phyloP scores from a whole-genome alignment of 2,113 vertebrate genomes.

The Australoheros scitulus region DNA sequence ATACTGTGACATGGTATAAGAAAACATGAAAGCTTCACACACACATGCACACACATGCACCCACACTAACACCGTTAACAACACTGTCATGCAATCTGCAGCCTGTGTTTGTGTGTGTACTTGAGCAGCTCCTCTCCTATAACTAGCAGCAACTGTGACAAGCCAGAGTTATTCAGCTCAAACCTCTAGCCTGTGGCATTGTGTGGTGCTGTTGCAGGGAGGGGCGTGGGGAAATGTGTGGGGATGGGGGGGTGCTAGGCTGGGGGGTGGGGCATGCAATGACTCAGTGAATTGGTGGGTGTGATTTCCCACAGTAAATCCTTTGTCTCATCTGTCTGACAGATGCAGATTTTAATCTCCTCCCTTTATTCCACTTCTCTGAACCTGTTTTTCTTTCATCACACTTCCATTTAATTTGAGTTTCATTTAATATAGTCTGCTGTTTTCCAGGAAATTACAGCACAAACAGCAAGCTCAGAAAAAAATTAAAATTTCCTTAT shows the following conservation, averaged over 20 bases:
- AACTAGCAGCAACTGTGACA: conserved; percentile 7
- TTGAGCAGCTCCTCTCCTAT: neutral
- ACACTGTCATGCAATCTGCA: conserved; percentile 19
- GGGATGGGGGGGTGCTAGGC: neutral
- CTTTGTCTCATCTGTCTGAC: conserved; percentile 28
- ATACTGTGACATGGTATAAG: neutral
- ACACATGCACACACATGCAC: neutral
- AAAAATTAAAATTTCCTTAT: neutral
- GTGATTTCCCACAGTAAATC: conserved; percentile 38
- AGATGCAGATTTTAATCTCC: conserved; percentile 47
- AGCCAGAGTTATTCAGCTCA: conserved; percentile 21
- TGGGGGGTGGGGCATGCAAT: neutral
- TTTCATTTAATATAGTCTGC: neutral
- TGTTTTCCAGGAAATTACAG: neutral
- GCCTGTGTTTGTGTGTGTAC: neutral
- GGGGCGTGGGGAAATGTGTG: neutral
- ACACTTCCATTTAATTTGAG: conserved; percentile 1
- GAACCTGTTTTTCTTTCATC: conserved; percentile 2
- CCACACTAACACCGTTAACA: conserved; percentile 11
- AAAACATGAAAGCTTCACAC: conserved; percentile 9
- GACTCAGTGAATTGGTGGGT: conserved; percentile 23
- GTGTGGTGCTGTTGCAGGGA: neutral
- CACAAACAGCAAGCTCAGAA: neutral
- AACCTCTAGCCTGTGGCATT: neutral
- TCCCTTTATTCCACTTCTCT: neutral